Evolutionary conservation across 2,888 invertebrate species (phyloP), one percentile per base, ranked within the genome.

Genomic region (Priocnemis perturbator): DNA sequence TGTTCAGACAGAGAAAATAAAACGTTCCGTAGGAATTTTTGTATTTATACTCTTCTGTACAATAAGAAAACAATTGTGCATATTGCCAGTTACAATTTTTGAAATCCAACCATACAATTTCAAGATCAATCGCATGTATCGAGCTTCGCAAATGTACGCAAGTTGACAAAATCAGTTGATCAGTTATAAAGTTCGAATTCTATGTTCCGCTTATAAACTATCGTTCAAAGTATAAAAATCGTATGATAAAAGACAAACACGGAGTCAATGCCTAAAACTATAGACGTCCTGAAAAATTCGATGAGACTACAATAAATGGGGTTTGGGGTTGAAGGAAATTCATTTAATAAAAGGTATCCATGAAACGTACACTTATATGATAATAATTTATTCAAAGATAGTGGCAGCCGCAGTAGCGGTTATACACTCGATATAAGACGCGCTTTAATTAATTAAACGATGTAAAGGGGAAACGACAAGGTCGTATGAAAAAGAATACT

Each of bases 311-410:
- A 14, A 20, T 20, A 21, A 20, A 53, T 17, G 50, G 3, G 26
- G 50, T 17, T 19, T 9, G 17, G 50, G 17, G 50, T 50, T 4
- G 9, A 3, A 53, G 20, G 15, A 53, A 53, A 53, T 21, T 5
- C 53, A 23, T 45, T 21, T 52, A 55, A 56, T 20, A 58, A 61
- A 23, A 11, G 57, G 19, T 68, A 62, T 15, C 62, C 67, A 66
- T 61, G 64, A 75, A 73, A 73, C 57, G 58, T 67, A 73, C 57
- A 68, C 59, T 83, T 78, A 78, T 84, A 84, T 82, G 78, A 79
- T 84, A 85, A 85, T 85, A 85, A 85, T 85, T 85, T 85, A 85
- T 85, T 85, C 78, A 85, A 81, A 83, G 79, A 82, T 82, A 81
- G 77, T 76, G 77, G 76, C 77, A 76, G 63, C 82, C 81, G 81